Base-by-base conservation (phyloP, 2,888 invertebrate genomes). In the Taphrorychus bicolor region DNA sequence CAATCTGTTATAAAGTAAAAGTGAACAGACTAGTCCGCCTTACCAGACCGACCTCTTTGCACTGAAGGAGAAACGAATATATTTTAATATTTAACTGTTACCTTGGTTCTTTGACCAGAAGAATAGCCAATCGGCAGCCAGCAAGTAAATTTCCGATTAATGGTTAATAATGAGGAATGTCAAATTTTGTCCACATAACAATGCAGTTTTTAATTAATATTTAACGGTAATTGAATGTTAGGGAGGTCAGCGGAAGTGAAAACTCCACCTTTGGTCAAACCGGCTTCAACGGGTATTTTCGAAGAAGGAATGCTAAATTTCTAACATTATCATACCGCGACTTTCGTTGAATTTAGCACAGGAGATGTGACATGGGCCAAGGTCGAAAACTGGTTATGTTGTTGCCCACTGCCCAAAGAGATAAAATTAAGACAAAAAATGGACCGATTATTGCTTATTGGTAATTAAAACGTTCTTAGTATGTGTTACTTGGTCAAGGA, bases 61-160 rank as follows among this genome's bases (percentile, higher is more conserved):
- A 69, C 69, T 64, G 59, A 59, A 59, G 60, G 59, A 56, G 59
- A 48, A 45, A 49, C 48, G 51, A 59, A 56, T 11, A 69, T 54
- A 59, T 69, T 69, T 69, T 64, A 59, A 64, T 69, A 63, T 69
- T 69, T 69, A 69, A 69, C 59, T 53, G 56, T 58, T 58, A 45
- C 57, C 57, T 58, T 58, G 57, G 32, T 32, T 32, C 32, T 32
- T 32, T 32, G 32, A 32, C 32, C 32, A 32, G 22, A n/a, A 22
- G 19, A 23, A 5, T 17, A 48, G 48, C 59, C 59, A 59, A 59
- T 59, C 11, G 17, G 48, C 5, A 9, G n/a, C 2, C 59, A 24
- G 48, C 14, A 59, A 32, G 19, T 40, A 3, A 23, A 23, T 59
- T 59, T 23, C 22, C 42, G 57, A 14, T 59, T 59, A 48, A 23